These are phyloP conservation scores for Sisyra nigra DNA, from an alignment of 2,888 invertebrate genomes.

Conservation along the genomic window DNA sequence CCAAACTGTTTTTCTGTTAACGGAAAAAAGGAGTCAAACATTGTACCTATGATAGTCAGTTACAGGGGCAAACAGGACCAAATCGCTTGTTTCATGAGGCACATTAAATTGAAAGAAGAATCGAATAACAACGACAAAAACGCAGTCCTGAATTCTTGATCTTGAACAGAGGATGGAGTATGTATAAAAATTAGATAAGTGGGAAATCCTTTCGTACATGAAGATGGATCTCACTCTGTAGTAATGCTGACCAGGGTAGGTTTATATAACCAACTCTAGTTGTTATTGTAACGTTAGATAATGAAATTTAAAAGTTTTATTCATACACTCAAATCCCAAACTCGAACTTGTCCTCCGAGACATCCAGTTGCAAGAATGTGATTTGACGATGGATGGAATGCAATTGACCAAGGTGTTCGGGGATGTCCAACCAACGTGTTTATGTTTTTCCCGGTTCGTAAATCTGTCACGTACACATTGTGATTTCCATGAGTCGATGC, in stretches of 20 bases:
- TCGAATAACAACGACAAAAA: too few relatives aligned
- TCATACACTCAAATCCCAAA: slow-evolving; percentile 67
- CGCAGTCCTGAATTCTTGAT: too few relatives aligned
- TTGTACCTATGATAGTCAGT: too few relatives aligned
- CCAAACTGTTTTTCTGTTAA: too few relatives aligned
- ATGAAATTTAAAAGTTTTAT: slow-evolving; percentile 9
- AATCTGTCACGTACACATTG: slow-evolving; percentile 68
- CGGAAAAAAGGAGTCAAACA: too few relatives aligned
- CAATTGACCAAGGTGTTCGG: slow-evolving; percentile 80
- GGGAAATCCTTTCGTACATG: not conserved
- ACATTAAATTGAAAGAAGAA: too few relatives aligned
- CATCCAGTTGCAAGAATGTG: slow-evolving; percentile 79
- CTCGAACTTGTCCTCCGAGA: slow-evolving; percentile 74
- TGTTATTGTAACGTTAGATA: not conserved
- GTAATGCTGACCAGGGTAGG: too few relatives aligned
- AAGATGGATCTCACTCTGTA: not conserved
- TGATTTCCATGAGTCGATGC: slow-evolving; percentile 86
- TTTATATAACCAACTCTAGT: not conserved
- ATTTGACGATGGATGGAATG: slow-evolving; percentile 71
- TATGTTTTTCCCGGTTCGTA: slow-evolving; percentile 61
- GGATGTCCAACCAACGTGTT: slow-evolving; percentile 68
- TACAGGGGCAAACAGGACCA: too few relatives aligned
- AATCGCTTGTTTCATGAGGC: too few relatives aligned
- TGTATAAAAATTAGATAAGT: not conserved
- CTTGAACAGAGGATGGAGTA: too few relatives aligned